Evolutionary conservation across 1,140 invertebrate genomes (phyloP).

Genomic region (Drosophila ercepeae): DNA sequence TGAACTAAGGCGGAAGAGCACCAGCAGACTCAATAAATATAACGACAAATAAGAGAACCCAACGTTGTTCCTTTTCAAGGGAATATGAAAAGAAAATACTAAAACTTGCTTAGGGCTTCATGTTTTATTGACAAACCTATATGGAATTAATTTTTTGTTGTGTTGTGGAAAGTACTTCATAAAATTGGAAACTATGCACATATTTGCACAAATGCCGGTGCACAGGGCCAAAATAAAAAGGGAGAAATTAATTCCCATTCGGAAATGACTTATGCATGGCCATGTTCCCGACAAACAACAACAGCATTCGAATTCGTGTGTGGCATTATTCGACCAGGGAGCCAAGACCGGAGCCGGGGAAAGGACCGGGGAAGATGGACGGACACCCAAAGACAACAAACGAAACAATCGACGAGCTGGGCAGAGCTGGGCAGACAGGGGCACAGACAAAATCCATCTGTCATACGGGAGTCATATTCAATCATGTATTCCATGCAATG

Average conservation of each 20-base stretch:
- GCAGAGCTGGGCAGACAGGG: constrained; percentile 6
- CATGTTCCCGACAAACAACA: constrained; percentile 67
- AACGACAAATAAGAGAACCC: not conserved
- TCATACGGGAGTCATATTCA: constrained; percentile 74
- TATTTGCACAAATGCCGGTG: constrained; percentile 21
- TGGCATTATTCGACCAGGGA: constrained; percentile 58
- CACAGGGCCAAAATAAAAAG: constrained; percentile 16
- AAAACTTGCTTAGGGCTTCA: not conserved
- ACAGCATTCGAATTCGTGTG: constrained; percentile 56
- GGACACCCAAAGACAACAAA: constrained; percentile 40
- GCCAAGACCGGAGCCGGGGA: constrained; percentile 10
- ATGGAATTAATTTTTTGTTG: not conserved
- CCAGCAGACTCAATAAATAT: not conserved
- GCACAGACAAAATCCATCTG: constrained; percentile 61
- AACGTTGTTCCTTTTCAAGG: not conserved
- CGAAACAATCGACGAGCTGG: constrained; percentile 31
- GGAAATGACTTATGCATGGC: constrained; percentile 64
- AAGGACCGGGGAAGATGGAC: constrained; percentile 37
- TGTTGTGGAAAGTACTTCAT: not conserved
- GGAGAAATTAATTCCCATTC: constrained; percentile 48
- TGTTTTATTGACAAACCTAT: not conserved
- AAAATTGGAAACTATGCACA: constrained; percentile 14
- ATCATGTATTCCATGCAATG: constrained; percentile 72
- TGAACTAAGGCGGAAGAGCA: too few species aligned
- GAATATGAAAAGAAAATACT: not conserved